Evolutionary conservation across 2,113 vertebrate genomes (phyloP), one percentile per base, ranked within the genome.

Genomic region (Hylia prasina): DNA sequence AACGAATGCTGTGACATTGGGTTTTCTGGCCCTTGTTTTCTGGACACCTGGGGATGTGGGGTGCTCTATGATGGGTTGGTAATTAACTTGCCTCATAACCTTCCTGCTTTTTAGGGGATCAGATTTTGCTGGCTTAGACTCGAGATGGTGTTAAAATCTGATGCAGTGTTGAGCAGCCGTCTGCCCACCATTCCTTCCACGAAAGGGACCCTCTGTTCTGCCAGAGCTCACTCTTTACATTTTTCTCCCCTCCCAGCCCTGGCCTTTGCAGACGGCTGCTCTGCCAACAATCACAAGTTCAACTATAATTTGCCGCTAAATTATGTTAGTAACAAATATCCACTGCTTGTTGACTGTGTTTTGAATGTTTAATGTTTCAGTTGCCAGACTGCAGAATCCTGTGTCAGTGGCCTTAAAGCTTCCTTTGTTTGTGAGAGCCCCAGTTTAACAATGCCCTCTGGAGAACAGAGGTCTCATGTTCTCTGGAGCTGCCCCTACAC

Each of bases 271-370:
- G 60, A 50, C 28, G 21, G 47, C 71, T 77, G 24, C 80, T 86
- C 64, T 89, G 64, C 86, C 93, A 95, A 44, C 64, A 70, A 53
- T 88, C 69, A 66, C 86, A 86, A 83, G 63, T 94, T 90, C 71
- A 86, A 8, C 51, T 31, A 19, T 66, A 40, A 90, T 83, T 90
- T 82, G 33, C 82, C 2, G 1, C 72, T 83, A 58, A 90, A 68
- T 68, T 70, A 39, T 42, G n/a, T 65, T 92, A 63, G 60, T 70
- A 70, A 81, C 10, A 82, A 88, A 88, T 53, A 50, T 40, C 78
- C 35, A 24, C 58, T 53, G 70, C 70, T 87, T 2, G 4, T 69
- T 77, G 63, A 54, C 27, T 33, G 68, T 22, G 39, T 70, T 93
- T 58, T 83, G 72, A 92, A 83, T 75, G 56, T 93, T 94, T 82